phyloP scores from a whole-genome alignment of 2,888 invertebrate species.

The Mesorhabditis belari region DNA sequence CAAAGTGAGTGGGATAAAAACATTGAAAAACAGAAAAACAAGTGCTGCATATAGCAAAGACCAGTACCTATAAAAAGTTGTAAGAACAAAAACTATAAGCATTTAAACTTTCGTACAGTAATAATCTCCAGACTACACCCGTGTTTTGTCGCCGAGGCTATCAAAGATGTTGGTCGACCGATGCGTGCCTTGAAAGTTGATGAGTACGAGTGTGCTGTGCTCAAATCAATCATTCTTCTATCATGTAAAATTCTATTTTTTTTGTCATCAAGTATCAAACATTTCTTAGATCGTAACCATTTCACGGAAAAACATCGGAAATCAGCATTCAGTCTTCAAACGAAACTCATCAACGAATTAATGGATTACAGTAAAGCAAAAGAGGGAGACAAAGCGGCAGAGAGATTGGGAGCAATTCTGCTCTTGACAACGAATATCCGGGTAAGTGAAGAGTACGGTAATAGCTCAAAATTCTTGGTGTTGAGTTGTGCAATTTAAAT shows the following conservation, averaged over 20 bases:
- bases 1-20: constrained; percentile 15
- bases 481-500: no score
- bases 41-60: background rate
- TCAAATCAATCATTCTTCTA: constrained; percentile 22
- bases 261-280: no score
- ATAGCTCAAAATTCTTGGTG: no score
- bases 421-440: constrained; percentile 26
- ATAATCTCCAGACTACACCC: constrained; percentile 21
- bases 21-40: background rate
- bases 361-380: constrained; percentile 15
- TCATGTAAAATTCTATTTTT: constrained; percentile 23
- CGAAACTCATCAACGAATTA: constrained; percentile 13
- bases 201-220: constrained; percentile 20
- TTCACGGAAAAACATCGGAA: constrained; percentile 10
- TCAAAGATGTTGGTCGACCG: constrained; percentile 20
- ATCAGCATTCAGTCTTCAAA: constrained; percentile 5
- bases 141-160: constrained; percentile 18
- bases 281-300: constrained; percentile 16
- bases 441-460: constrained; percentile 8
- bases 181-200: constrained; percentile 16
- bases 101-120: no score
- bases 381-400: constrained; percentile 14
- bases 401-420: constrained; percentile 22
- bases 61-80: no score
- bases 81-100: no score